Conservation (phyloP, 2,797 vertebrate species). For the Etheostoma perlongum region DNA sequence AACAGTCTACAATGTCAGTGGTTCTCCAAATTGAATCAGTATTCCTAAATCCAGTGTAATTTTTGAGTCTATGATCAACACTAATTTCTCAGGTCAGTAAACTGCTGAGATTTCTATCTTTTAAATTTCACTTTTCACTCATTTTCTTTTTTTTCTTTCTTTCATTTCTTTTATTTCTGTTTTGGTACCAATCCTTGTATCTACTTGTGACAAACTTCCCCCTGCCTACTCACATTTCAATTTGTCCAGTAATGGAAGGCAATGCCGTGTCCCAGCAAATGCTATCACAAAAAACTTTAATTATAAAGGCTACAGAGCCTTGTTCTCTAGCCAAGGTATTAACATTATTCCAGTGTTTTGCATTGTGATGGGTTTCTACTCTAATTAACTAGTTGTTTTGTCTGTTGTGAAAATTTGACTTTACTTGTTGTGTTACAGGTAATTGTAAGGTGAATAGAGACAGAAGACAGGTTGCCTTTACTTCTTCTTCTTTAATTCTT, state of each 20-base stretch:
- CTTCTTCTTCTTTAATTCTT: background rate
- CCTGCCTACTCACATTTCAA: constrained; percentile 18
- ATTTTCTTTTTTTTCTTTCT: background rate
- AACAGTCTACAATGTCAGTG: constrained; percentile 2
- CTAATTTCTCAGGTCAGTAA: background rate
- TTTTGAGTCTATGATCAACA: constrained; percentile 1
- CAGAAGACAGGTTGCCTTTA: background rate
- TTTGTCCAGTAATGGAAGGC: constrained; percentile 22
- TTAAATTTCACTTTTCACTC: constrained; percentile 9
- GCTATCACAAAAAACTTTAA: constrained; percentile 42
- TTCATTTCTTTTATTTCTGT: background rate
- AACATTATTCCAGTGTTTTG: constrained; percentile 8
- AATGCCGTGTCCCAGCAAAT: constrained; percentile 23
- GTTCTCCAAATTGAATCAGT: constrained; percentile 8
- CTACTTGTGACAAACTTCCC: constrained; percentile 11
- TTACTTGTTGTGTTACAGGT: constrained; percentile 3
- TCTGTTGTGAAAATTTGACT: background rate
- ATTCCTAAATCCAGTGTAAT: background rate
- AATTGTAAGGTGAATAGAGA: background rate
- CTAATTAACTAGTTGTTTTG: constrained; percentile 6
- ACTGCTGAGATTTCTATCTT: background rate
- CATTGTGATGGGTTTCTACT: background rate
- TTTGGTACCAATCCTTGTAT: background rate
- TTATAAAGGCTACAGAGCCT: background rate
- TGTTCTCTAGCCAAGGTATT: constrained; percentile 13